Evolutionary conservation across 1,140 invertebrate species (phyloP), one percentile per base, ranked within the genome.

Genomic region (Tetramorium alpestre): DNA sequence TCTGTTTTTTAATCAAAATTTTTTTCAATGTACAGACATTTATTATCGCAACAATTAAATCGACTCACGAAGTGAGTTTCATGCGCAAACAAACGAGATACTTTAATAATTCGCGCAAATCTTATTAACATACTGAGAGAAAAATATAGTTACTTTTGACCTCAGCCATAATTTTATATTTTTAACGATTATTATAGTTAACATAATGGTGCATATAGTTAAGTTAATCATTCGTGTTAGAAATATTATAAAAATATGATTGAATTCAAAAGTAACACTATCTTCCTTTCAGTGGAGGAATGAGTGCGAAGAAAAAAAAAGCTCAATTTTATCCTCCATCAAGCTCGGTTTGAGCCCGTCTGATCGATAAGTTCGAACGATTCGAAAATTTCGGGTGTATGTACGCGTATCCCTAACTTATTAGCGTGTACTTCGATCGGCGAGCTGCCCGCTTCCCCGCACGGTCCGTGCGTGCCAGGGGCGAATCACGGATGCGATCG

Each of bases 341-440:
- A 6, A 41, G 22, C 11, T 73, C 28, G 28, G 3, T 6, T 25
- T 13, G 16, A 7, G 25, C n/a, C 16, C 51, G 51, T 4, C 7
- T 18, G 8, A 41, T 58, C 72, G 33, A 22, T 25, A 75, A 76
- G 13, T 28, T 7, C 0, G 13, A 22, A 28, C 7, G 18, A 60
- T 18, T 58, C 7, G 33, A 22, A 56, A 75, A 75, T 58, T 76
- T 76, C 28, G 49, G 28, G 11, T 38, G 10, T n/a, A 1, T 16
- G 10, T n/a, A 1, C 47, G 28, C 28, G n/a, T 76, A 41, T 18
- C 33, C 13, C 51, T 8, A 58, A 41, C 7, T 76, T 16, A 75
- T 75, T 76, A 76, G 25, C 25, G 16, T 22, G n/a, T 16, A 49
- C 64, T 89, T 88, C 86, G 86, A 89, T 87, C 70, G 49, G 16